phyloP scores from a whole-genome alignment of 1,140 invertebrate species.

The Orchesella cincta region DNA sequence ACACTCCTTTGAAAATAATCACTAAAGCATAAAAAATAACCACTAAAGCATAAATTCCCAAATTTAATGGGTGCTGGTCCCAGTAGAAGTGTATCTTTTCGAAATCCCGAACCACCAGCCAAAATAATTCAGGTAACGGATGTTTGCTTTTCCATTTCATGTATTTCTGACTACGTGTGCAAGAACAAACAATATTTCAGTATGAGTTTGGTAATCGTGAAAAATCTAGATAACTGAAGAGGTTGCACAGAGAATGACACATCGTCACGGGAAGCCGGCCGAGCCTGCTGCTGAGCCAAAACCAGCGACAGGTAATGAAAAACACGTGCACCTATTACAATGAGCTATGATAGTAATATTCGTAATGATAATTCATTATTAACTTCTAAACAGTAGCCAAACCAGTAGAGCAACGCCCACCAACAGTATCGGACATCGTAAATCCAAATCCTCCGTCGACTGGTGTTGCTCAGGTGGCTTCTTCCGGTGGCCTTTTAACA shows the following conservation, averaged over 20 bases:
- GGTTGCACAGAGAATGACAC: constrained; percentile 21
- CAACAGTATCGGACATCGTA: constrained; percentile 14
- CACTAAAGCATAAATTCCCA: background rate
- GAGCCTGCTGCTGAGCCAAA: background rate
- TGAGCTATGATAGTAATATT: background rate
- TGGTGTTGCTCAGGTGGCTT: background rate
- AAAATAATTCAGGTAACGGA: constrained; percentile 27
- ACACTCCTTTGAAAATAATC: no score
- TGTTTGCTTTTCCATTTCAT: background rate
- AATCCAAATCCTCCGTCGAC: constrained; percentile 16
- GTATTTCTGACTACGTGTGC: background rate
- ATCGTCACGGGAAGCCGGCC: background rate
- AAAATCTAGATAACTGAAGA: constrained; percentile 22
- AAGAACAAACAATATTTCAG: background rate
- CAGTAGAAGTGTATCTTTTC: constrained; percentile 18
- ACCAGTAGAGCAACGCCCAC: constrained; percentile 15
- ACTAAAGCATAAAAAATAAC: no score
- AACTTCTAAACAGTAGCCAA: background rate
- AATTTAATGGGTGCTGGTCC: constrained; percentile 24
- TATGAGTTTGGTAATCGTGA: background rate
- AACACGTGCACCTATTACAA: no score
- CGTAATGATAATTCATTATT: constrained; percentile 3
- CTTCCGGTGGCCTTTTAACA: constrained; percentile 25
- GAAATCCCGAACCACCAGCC: constrained; percentile 25
- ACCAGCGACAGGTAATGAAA: constrained; percentile 14